Evolutionary conservation across 1,140 invertebrate species (phyloP).

Genomic region (Vanessa tameamea): DNA sequence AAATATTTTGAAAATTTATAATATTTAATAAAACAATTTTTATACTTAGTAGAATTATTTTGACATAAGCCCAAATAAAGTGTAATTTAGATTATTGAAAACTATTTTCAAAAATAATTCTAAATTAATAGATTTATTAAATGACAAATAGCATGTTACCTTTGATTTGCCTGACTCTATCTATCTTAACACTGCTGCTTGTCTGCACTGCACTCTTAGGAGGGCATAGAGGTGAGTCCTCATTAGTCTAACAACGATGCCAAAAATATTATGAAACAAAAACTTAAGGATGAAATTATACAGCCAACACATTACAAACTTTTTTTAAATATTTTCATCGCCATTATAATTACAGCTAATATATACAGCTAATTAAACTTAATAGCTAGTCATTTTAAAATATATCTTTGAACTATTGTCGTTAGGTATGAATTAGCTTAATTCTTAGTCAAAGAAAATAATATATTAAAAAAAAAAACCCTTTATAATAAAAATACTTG

Average conservation of each 20-base stretch:
- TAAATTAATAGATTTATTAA: neutral
- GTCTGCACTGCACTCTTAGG: conserved; percentile 71
- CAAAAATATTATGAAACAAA: conserved; percentile 8
- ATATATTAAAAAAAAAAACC: no score
- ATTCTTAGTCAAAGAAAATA: no score
- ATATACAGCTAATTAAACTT: neutral
- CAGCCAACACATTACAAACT: neutral
- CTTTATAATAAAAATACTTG: no score
- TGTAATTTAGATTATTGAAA: neutral
- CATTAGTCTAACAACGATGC: conserved; percentile 30
- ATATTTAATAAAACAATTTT: no score
- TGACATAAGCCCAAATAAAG: no score
- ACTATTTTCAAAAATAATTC: neutral
- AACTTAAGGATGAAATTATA: neutral
- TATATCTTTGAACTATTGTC: no score
- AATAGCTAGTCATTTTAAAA: no score
- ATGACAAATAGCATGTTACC: conserved; percentile 46
- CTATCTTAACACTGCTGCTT: conserved; percentile 74
- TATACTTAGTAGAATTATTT: no score
- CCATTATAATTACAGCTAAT: neutral
- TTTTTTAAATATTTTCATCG: neutral
- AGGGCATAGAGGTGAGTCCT: conserved; percentile 75
- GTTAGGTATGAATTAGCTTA: no score
- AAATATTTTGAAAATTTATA: neutral
- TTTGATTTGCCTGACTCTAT: conserved; percentile 67